Percentiles rank a stretch among this genome's conserved stretches.
Evolutionary conservation across 2,113 vertebrate genomes (phyloP).

Genomic region (Nettapus auritus): DNA sequence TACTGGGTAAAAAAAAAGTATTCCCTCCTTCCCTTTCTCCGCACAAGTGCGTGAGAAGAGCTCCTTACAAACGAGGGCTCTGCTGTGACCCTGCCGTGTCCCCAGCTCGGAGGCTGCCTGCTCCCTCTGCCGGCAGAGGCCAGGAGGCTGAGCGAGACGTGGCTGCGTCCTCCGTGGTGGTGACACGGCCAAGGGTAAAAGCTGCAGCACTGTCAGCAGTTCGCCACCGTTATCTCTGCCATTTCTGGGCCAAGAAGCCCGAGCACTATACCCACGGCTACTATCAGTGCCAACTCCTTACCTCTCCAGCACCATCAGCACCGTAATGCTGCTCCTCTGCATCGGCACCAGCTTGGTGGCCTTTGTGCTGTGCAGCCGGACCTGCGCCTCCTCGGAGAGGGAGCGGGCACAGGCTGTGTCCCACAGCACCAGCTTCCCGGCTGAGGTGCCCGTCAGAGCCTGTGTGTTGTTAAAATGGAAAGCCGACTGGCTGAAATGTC

Average conservation of each 20-base stretch:
- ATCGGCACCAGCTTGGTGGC: constrained; percentile 77
- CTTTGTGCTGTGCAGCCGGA: constrained; percentile 1
- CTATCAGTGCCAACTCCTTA: background rate
- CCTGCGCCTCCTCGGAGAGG: background rate
- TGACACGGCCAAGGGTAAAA: background rate
- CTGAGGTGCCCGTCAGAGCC: constrained; percentile 78
- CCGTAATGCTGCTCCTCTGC: constrained; percentile 84
- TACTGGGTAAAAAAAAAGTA: background rate
- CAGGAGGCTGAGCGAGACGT: background rate
- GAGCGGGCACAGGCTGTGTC: background rate
- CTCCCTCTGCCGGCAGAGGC: constrained; percentile 57
- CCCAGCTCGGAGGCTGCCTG: background rate
- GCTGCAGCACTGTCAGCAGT: fast-evolving
- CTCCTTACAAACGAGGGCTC: background rate
- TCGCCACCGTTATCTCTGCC: background rate
- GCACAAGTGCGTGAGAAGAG: background rate
- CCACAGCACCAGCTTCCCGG: constrained; percentile 87
- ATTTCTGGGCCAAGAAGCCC: background rate
- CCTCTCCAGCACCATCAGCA: constrained; percentile 81
- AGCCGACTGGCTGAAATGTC: constrained; percentile 80
- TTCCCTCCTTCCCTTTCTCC: background rate
- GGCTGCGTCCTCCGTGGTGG: fast-evolving
- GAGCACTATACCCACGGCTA: fast-evolving
- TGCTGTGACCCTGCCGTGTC: background rate
- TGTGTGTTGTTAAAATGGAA: constrained; percentile 80